These are phyloP conservation scores for Dreissena polymorpha DNA, from an alignment of 1,140 invertebrate genomes.

Conservation along the genomic window DNA sequence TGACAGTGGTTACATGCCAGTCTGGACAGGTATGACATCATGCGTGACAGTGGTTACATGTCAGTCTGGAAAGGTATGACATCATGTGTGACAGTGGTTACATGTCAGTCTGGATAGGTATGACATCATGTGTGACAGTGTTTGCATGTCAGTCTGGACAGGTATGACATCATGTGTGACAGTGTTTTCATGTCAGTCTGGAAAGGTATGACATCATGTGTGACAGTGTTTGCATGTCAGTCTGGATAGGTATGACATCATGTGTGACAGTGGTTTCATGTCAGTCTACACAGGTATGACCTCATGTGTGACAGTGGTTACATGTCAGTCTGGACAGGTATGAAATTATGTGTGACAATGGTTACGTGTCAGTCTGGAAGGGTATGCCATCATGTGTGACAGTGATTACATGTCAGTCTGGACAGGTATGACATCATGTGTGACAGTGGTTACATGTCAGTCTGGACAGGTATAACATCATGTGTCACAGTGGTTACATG, in stretches of 20 bases:
- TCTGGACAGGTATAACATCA: slow-evolving; percentile 82
- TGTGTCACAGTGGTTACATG: slow-evolving; percentile 64
- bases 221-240: slow-evolving; percentile 80
- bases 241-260: slow-evolving; percentile 82
- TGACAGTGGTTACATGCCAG: too few relatives aligned
- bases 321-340: slow-evolving; percentile 84
- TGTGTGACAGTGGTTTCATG: slow-evolving; percentile 65
- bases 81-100: too few relatives aligned
- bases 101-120: too few relatives aligned
- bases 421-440: slow-evolving; percentile 81
- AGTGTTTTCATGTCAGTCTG: too few relatives aligned
- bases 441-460: slow-evolving; percentile 78
- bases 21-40: too few relatives aligned
- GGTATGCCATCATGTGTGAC: slow-evolving; percentile 77
- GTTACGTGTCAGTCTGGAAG: slow-evolving; percentile 82
- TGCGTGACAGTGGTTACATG: too few relatives aligned
- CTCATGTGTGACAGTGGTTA: not conserved
- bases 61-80: too few relatives aligned
- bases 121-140: too few relatives aligned
- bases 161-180: too few relatives aligned
- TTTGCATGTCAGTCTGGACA: too few relatives aligned
- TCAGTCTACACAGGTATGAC: slow-evolving; percentile 84
- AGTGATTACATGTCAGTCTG: slow-evolving; percentile 81
- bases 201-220: too few relatives aligned
- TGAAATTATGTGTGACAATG: slow-evolving; percentile 52